Evolutionary conservation across 2,797 vertebrate genomes (phyloP), one percentile per base, ranked within the genome.

Genomic region (Eupleurogrammus muticus): DNA sequence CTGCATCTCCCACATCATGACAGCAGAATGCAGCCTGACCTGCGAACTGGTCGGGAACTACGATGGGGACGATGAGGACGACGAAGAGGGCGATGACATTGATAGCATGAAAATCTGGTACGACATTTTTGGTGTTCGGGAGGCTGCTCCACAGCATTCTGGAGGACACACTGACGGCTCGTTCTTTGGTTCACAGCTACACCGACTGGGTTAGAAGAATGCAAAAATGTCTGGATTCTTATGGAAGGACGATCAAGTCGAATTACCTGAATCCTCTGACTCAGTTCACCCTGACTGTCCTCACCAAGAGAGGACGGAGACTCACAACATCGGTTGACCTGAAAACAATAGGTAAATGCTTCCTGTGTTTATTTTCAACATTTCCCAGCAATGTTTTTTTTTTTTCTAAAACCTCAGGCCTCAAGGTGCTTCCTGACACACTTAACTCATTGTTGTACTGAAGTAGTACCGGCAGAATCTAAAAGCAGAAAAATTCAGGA

Each of bases 1-100:
- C 66, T 94, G 93, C 77, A 66, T 11, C 10, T 93, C 92, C n/a
- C 53, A 80, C 44, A 52, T 94, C 72, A 59, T 46, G 0, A 13
- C 0, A 0, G 0, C 0, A 0, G 3, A 10, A 0, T 65, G 0
- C 60, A 84, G 2, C 3, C 72, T 94, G 48, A 89, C 56, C 64
- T 94, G 93, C 34, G 9, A n/a, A 3, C 54, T 91, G 32, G 61
- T 57, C 0, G 11, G 2, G 3, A 7, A 47, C 28, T 5, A 20
- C 0, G 81, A 77, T n/a, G n/a, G n/a, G 7, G 88, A 88, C 0
- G 85, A 85, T 2, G 87, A 84, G 4, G 87, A 89, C 0, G 69
- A 70, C 0, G 60, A 65, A 0, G 80, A 68, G 2, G 24, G 36
- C 0, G 80, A 81, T 0, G 3, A 47, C 36, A 57, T 90, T 1